Evolutionary conservation across 2,888 invertebrate genomes (phyloP), one percentile per base, ranked within the genome.

Genomic region (Acanthosepion esculentum): DNA sequence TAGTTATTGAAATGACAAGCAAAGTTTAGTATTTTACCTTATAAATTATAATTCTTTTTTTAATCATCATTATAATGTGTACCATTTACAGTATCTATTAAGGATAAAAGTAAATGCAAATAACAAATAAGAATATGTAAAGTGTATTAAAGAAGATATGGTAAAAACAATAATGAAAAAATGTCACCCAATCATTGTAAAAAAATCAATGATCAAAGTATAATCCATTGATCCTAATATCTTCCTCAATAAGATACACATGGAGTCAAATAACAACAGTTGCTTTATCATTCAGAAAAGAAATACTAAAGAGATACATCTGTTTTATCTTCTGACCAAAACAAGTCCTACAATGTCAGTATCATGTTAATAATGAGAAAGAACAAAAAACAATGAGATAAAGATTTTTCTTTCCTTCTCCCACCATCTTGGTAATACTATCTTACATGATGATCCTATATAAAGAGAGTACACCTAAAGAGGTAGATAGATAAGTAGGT

Each of bases 401-500:
- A 78, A 29, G 78, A 78, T n/a, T 12, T 78, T 78, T 55, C 55
- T 78, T 78, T 78, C 78, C 29, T n/a, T 78, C 78, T 78, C 29
- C 64, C 64, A 64, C 29, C 64, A 23, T 64, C 64, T 64, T 64
- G 78, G 78, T 29, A 78, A 78, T 78, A 78, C 18, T 78, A 29
- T 78, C 78, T 78, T 78, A 78, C 1, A 29, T 78, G 78, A 78
- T 78, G 78, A 78, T 78, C n/a, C 78, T 78, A 29, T 29, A 29
- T 78, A 78, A 29, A 78, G 78, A 78, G 78, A 78, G n/a, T 29
- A 29, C 10, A 78, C n/a, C 78, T n/a, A 78, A 78, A 78, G 78
- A 78, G 78, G n/a, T 78, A 78, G 78, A 78, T 78, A 78, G 29
- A 78, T 78, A 78, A 78, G 78, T 78, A 78, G 78, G 78, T 78